phyloP scores from a whole-genome alignment of 2,797 vertebrate genomes.

The Eulemur albifrons region DNA sequence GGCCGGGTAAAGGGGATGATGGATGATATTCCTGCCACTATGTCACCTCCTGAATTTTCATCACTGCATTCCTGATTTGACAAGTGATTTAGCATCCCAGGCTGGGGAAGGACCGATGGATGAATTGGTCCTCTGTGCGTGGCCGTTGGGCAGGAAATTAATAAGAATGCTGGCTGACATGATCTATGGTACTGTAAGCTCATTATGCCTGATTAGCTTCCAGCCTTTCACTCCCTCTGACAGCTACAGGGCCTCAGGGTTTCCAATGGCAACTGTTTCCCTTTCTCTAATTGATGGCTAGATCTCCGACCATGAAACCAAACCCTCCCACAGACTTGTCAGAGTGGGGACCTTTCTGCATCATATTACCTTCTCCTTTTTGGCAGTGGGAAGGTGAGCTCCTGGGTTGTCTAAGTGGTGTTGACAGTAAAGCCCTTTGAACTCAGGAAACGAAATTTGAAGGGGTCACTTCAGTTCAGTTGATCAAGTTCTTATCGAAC shows the following conservation, averaged over 20 bases:
- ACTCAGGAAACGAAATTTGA: slow-evolving; percentile 61
- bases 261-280: slow-evolving; percentile 66
- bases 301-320: slow-evolving; percentile 56
- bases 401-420: slow-evolving; percentile 50
- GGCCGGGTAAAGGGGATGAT: background rate
- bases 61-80: slow-evolving; percentile 55
- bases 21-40: slow-evolving; percentile 41
- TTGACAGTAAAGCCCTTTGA: slow-evolving; percentile 69
- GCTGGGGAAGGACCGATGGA: slow-evolving; percentile 48
- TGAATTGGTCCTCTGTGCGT: slow-evolving; percentile 73
- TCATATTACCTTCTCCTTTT: slow-evolving; percentile 56
- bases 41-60: slow-evolving; percentile 60
- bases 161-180: slow-evolving; percentile 72
- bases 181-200: slow-evolving; percentile 74
- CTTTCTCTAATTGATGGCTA: slow-evolving; percentile 64
- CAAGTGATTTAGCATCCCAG: slow-evolving; percentile 56
- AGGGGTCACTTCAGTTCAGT: slow-evolving; percentile 27
- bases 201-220: slow-evolving; percentile 75
- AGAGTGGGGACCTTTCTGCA: slow-evolving; percentile 24
- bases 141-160: slow-evolving; percentile 75
- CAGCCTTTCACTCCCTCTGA: slow-evolving; percentile 70
- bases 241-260: slow-evolving; percentile 61
- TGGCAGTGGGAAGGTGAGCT: slow-evolving; percentile 29
- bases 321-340: slow-evolving; percentile 36
- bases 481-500: slow-evolving; percentile 53